Base-by-base conservation (phyloP, 2,113 vertebrate species). In the Lycocorax pyrrhopterus region DNA sequence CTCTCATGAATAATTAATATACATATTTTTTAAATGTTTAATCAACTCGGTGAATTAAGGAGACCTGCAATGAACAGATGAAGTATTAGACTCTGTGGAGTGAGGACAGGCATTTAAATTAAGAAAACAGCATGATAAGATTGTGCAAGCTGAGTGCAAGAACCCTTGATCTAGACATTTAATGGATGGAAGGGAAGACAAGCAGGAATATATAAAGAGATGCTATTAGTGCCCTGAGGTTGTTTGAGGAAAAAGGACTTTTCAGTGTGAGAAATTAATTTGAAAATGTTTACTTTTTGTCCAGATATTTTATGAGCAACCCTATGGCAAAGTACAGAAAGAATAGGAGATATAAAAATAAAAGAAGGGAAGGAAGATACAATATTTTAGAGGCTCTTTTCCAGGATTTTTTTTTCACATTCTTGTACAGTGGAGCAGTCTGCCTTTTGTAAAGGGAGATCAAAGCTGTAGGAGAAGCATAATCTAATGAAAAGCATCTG, bases 371-470 rank as follows among this genome's bases (percentile, higher is more conserved):
- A 86, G 59, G 60, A 82, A 93, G 80, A 69, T 37, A 46, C 6
- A 47, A 43, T 79, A 72, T 87, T 93, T 97, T 62, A 95, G 77
- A 87, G 41, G 41, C 56, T 92, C 66, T 96, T 95, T 95, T 80
- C 15, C 19, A 86, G 87, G 53, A 32, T 71, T 91, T 92, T 81
- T 94, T 67, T n/a, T 58, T n/a, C 41, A 33, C 18, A 4, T 64
- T 75, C 33, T 49, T 73, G 30, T 83, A 62, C 66, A 90, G 88
- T 10, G 9, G 44, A 47, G 82, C 46, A 67, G 94, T 87, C 85
- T 96, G 94, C 87, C 71, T 93, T 95, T 90, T 96, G 83, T 82
- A 95, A 80, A 87, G 94, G 87, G 87, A 97, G 96, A 97, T 98
- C 94, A 97, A 97, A 98, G 96, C 52, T 71, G 81, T 56, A 53